Evolutionary conservation across 2,113 vertebrate genomes (phyloP).

Genomic region (Ailurus styani): DNA sequence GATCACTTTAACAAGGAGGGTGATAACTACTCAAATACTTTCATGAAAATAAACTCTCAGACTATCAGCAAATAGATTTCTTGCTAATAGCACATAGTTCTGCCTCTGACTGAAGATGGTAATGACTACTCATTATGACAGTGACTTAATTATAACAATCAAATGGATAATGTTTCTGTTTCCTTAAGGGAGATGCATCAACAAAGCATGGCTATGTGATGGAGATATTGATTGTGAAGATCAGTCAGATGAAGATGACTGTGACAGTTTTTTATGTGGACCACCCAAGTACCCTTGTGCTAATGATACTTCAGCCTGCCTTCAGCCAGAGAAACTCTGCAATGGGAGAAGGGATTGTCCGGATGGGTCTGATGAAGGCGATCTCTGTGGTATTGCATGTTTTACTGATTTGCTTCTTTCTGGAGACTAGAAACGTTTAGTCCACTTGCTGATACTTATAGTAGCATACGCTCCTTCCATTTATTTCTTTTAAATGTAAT

Average conservation of each 20-base stretch:
- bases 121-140: neutral
- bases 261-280: slow-evolving; percentile 91
- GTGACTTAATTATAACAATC: neutral
- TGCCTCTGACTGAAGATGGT: neutral
- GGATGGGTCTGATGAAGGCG: slow-evolving; percentile 96
- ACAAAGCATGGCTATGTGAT: slow-evolving; percentile 98
- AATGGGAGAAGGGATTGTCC: slow-evolving; percentile 93
- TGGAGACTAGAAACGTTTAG: neutral
- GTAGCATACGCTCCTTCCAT: neutral
- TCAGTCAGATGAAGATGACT: slow-evolving; percentile 96
- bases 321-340: slow-evolving; percentile 95
- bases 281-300: slow-evolving; percentile 97
- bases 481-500: neutral
- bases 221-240: slow-evolving; percentile 98
- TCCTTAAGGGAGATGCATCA: slow-evolving; percentile 95
- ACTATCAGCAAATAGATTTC: neutral
- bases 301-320: slow-evolving; percentile 93
- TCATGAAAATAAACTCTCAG: slow-evolving; percentile 12
- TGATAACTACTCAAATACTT: neutral
- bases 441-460: neutral
- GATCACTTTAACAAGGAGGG: neutral
- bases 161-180: slow-evolving; percentile 74
- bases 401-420: neutral
- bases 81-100: neutral
- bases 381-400: slow-evolving; percentile 90